phyloP scores from a whole-genome alignment of 2,797 vertebrate species.

The Heterohyrax brucei region DNA sequence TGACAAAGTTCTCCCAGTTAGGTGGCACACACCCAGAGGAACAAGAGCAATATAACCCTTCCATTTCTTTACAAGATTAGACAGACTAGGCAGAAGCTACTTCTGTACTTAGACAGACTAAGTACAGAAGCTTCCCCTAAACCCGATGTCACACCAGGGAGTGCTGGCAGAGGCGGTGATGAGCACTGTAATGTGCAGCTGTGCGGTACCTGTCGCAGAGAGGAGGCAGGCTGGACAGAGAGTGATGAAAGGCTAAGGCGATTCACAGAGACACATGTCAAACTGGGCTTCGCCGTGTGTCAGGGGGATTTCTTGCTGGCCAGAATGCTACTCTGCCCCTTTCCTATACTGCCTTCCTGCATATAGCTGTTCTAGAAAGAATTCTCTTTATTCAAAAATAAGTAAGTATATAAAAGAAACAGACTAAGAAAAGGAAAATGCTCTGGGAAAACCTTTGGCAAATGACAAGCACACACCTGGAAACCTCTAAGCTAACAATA shows the following conservation, averaged over 20 bases:
- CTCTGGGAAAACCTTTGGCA: background rate
- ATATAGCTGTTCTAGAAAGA: background rate
- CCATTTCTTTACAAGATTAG: too few relatives aligned
- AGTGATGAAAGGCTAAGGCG: background rate
- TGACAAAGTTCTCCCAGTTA: too few relatives aligned
- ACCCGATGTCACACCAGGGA: background rate
- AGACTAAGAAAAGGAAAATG: background rate
- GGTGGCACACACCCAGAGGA: background rate
- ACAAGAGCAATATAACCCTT: background rate
- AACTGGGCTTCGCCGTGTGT: background rate
- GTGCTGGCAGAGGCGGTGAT: background rate
- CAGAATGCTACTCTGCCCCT: background rate
- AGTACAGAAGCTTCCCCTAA: background rate
- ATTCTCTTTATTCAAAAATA: background rate
- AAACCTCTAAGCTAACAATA: background rate
- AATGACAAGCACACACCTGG: background rate
- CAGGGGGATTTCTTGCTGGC: background rate
- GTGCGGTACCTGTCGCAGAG: background rate
- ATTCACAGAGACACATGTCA: background rate
- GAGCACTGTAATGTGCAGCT: background rate
- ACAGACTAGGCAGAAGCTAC: too few relatives aligned
- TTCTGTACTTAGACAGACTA: too few relatives aligned
- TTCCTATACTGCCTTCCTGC: background rate
- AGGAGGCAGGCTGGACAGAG: background rate
- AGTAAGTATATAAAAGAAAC: background rate